Conservation (phyloP, 2,888 invertebrate genomes). For the Azorinus chamasolen region DNA sequence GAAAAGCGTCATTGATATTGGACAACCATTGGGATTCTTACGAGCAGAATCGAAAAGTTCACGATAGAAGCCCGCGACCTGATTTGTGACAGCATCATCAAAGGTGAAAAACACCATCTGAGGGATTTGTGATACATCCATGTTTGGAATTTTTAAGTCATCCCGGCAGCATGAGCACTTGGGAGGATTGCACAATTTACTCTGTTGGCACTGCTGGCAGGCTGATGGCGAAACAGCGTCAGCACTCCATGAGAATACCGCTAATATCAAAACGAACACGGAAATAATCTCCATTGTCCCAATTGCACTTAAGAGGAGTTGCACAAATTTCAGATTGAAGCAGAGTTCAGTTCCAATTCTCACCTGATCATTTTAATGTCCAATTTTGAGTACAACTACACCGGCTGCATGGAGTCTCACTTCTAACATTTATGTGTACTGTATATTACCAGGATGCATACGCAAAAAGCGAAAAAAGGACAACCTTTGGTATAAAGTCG, state of each 20-base stretch:
- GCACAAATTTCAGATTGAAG: neutral
- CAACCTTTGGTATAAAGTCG: too few relatives aligned
- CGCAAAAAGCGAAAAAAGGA: too few relatives aligned
- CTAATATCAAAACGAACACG: too few relatives aligned
- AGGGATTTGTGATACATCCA: constrained; percentile 69
- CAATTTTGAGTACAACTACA: too few relatives aligned
- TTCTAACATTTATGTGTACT: too few relatives aligned
- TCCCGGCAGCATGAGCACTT: constrained; percentile 75
- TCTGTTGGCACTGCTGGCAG: constrained; percentile 58
- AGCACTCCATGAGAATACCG: neutral
- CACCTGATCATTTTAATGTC: too few relatives aligned
- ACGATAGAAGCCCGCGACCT: constrained; percentile 66
- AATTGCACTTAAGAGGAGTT: neutral
- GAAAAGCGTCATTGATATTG: constrained; percentile 97
- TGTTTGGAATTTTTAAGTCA: constrained; percentile 50
- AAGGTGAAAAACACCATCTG: constrained; percentile 82
- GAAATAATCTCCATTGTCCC: too few relatives aligned
- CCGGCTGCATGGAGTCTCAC: too few relatives aligned
- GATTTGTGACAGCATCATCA: constrained; percentile 80
- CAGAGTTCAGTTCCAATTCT: too few relatives aligned
- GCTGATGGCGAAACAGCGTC: constrained; percentile 22
- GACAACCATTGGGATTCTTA: constrained; percentile 90
- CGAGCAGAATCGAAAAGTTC: constrained; percentile 72
- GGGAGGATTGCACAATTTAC: constrained; percentile 68
- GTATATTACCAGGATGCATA: too few relatives aligned